phyloP scores from a whole-genome alignment of 2,113 vertebrate species.

The Dicrurus megarhynchus region DNA sequence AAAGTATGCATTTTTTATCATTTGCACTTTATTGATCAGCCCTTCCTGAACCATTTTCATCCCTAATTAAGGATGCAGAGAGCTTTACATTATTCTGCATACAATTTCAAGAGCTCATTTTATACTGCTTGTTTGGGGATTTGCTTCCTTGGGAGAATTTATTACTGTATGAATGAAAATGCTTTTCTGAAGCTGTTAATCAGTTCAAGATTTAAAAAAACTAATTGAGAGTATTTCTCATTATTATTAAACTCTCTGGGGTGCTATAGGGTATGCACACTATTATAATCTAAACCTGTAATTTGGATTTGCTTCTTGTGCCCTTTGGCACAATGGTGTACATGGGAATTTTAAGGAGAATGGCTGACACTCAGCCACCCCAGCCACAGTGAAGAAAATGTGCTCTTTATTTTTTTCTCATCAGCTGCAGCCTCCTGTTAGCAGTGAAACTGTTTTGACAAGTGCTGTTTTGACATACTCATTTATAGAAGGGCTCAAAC shows the following conservation, averaged over 20 bases:
- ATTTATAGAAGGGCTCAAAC: not conserved
- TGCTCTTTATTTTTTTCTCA: not conserved
- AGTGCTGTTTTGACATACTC: not conserved
- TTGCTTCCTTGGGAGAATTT: slow-evolving; percentile 40
- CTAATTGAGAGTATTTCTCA: slow-evolving; percentile 25
- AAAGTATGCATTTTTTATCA: not conserved
- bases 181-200: slow-evolving; percentile 47
- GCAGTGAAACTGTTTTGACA: not conserved
- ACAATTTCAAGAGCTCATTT: not conserved
- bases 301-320: not conserved
- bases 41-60: not conserved
- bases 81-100: not conserved
- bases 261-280: not conserved
- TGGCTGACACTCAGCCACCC: not conserved
- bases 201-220: not conserved
- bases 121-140: slow-evolving; percentile 37
- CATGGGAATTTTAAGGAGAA: not conserved
- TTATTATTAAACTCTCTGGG: slow-evolving; percentile 39
- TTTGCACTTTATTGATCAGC: not conserved
- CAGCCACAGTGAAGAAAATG: not conserved
- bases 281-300: not conserved
- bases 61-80: slow-evolving; percentile 20
- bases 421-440: slow-evolving; percentile 23
- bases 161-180: slow-evolving; percentile 41
- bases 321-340: not conserved